Evolutionary conservation across 2,797 vertebrate genomes (phyloP).

Genomic region (Otus scops): DNA sequence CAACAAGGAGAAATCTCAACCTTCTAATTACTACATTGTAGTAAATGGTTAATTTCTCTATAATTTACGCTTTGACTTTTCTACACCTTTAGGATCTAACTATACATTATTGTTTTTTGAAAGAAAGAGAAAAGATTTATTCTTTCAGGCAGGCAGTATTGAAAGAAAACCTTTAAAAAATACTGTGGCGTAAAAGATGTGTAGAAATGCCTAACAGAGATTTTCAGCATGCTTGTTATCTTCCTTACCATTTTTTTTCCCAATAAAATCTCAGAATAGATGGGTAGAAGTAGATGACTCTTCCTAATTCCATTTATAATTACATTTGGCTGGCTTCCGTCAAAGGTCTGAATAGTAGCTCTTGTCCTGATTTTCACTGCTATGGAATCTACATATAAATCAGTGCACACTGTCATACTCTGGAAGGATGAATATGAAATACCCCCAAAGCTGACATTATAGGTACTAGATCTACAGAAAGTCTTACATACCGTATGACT

Average conservation of each 20-base stretch:
- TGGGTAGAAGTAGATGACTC: constrained; percentile 12
- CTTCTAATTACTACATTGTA: background rate
- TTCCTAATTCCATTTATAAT: constrained; percentile 64
- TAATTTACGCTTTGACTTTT: constrained; percentile 16
- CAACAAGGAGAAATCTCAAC: background rate
- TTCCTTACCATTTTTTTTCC: background rate
- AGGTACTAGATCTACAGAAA: constrained; percentile 13
- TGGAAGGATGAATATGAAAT: constrained; percentile 36
- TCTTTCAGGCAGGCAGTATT: background rate
- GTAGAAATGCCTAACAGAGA: constrained; percentile 7
- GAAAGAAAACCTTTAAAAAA: background rate
- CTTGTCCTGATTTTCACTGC: constrained; percentile 45
- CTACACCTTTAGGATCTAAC: background rate
- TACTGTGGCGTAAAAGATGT: background rate
- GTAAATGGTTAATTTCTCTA: constrained; percentile 10
- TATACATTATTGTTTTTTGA: background rate
- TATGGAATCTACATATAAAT: constrained; percentile 71
- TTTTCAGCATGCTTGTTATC: constrained; percentile 42
- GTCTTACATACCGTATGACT: background rate
- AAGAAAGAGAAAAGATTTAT: background rate
- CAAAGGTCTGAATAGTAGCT: constrained; percentile 25
- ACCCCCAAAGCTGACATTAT: constrained; percentile 37
- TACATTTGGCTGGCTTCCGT: constrained; percentile 30
- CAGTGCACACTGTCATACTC: constrained; percentile 5
- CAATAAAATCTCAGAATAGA: constrained; percentile 19